These are phyloP conservation scores for Botia kubotai DNA, from an alignment of 2,797 vertebrate genomes.

Conservation along the genomic window DNA sequence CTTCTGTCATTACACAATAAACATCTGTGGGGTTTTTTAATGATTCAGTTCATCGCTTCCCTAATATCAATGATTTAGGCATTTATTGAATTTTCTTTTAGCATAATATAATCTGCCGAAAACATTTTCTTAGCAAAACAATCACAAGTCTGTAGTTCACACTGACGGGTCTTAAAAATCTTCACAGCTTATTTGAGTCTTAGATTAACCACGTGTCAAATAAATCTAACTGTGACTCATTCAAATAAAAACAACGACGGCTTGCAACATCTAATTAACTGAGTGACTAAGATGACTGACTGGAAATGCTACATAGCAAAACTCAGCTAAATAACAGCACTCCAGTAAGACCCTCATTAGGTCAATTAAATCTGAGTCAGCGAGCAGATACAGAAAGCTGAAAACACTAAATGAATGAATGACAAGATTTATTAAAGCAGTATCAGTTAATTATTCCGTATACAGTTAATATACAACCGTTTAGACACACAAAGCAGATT, in stretches of 20 bases:
- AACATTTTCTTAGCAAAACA: background rate
- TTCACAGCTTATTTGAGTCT: no score
- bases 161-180: no score
- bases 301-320: slow-evolving; percentile 13
- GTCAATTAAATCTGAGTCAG: slow-evolving; percentile 23
- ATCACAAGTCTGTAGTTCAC: background rate
- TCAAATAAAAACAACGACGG: background rate
- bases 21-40: no score
- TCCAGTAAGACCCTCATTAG: background rate
- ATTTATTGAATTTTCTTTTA: background rate
- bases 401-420: slow-evolving; percentile 7
- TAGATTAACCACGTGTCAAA: background rate
- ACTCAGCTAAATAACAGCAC: background rate
- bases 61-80: background rate
- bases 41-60: no score
- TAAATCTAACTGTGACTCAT: background rate
- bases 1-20: no score
- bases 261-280: background rate
- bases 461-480: background rate
- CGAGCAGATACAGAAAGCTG: background rate
- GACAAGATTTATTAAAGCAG: background rate
- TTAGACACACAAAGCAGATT: background rate
- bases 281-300: background rate
- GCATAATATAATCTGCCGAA: background rate
- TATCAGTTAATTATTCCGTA: background rate